Conservation (phyloP, 1,140 invertebrate genomes). For the Rhyacophila brunnea region DNA sequence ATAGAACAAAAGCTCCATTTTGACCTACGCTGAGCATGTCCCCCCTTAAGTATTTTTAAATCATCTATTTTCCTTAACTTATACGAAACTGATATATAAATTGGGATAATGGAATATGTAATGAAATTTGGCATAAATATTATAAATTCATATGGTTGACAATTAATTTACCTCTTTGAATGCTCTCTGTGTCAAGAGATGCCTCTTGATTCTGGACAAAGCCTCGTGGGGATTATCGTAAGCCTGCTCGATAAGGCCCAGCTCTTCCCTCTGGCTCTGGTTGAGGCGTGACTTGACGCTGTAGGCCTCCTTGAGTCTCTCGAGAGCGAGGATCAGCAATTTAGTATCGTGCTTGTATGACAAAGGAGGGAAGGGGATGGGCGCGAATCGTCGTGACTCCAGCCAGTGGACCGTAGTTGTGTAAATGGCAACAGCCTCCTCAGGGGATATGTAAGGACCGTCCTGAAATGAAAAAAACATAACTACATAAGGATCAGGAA, state of each 20-base stretch:
- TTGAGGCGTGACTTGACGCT: slow-evolving; percentile 98
- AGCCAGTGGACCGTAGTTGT: slow-evolving; percentile 99
- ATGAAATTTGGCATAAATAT: background rate
- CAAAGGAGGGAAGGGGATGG: slow-evolving; percentile 97
- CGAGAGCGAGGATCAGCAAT: slow-evolving; percentile 92
- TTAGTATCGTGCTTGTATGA: slow-evolving; percentile 99
- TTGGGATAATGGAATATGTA: background rate
- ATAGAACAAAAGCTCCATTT: too few species aligned
- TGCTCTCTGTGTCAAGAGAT: slow-evolving; percentile 94
- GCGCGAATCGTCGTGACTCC: slow-evolving; percentile 95
- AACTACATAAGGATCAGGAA: too few species aligned
- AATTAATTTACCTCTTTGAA: slow-evolving; percentile 85
- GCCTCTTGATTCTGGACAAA: slow-evolving; percentile 97
- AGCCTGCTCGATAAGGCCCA: slow-evolving; percentile 98
- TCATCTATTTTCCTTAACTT: too few species aligned
- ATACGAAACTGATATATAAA: too few species aligned
- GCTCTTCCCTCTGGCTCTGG: slow-evolving; percentile 97
- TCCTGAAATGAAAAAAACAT: slow-evolving; percentile 59
- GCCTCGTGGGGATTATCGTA: slow-evolving; percentile 99
- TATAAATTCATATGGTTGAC: background rate
- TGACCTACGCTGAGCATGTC: too few species aligned
- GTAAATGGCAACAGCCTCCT: slow-evolving; percentile 99
- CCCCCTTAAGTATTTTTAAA: too few species aligned
- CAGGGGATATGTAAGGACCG: slow-evolving; percentile 98
- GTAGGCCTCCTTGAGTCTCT: slow-evolving; percentile 98